A percentile compares a stretch with the other conserved stretches of the same genome.
phyloP scores from a whole-genome alignment of 2,113 vertebrate species.

The Chiloscyllium plagiosum region DNA sequence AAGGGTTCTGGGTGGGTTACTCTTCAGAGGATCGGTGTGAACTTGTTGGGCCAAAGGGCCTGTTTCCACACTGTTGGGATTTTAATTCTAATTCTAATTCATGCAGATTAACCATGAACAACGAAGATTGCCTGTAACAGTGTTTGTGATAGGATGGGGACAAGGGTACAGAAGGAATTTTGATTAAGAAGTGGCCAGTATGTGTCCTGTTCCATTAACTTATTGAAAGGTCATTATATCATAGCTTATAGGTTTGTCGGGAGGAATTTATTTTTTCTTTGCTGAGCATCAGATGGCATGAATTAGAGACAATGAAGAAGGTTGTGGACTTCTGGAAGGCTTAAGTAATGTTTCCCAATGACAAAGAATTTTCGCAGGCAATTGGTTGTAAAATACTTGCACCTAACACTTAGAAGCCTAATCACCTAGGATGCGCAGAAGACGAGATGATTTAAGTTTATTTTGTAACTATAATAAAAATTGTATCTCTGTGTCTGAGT shows the following conservation, averaged over 20 bases:
- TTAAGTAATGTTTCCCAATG: background rate
- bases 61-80: too few species aligned
- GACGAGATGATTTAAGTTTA: background rate
- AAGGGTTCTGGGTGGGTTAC: too few species aligned
- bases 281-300: background rate
- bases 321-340: background rate
- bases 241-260: background rate
- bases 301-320: background rate
- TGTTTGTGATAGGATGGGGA: background rate
- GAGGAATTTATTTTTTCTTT: background rate
- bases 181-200: background rate
- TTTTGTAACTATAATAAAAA: background rate
- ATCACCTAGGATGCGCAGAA: background rate
- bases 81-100: too few species aligned
- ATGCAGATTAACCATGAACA: background rate
- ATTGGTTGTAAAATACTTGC: background rate
- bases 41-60: too few species aligned
- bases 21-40: too few species aligned
- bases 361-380: background rate
- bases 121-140: background rate
- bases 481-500: too few species aligned
- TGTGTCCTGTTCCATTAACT: background rate
- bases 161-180: background rate
- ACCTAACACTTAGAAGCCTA: background rate
- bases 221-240: background rate